Percentiles rank a stretch among this genome's conserved stretches.
phyloP scores from a whole-genome alignment of 2,888 invertebrate species.

The Resseliella maxima region DNA sequence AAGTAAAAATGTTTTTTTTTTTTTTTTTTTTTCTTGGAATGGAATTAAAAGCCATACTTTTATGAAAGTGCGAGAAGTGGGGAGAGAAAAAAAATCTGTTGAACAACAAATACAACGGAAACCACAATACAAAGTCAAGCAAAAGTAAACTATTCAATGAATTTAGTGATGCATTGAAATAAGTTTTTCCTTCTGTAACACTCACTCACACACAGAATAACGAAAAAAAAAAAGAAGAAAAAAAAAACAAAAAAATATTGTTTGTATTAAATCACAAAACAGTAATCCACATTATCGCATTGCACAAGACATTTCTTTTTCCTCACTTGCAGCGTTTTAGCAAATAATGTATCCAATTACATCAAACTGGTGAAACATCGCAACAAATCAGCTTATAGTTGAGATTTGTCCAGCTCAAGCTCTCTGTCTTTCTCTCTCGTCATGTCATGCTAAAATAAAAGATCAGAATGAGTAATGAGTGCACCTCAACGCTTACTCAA shows the following conservation, averaged over 20 bases:
- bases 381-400: neutral
- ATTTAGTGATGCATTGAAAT: neutral
- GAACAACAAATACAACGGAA: neutral
- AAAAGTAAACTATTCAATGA: neutral
- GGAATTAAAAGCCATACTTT: neutral
- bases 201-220: no score
- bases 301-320: neutral
- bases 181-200: neutral
- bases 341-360: constrained; percentile 20
- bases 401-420: constrained; percentile 8
- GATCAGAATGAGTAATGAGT: constrained; percentile 29
- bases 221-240: no score
- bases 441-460: neutral
- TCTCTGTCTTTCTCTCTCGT: neutral
- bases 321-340: neutral
- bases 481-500: neutral
- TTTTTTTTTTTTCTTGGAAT: neutral
- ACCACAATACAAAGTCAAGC: neutral
- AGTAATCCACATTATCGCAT: constrained; percentile 39
- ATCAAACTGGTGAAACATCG: neutral
- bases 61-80: neutral
- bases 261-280: constrained; percentile 22
- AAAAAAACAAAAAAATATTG: neutral
- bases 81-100: no score
- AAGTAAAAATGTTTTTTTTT: neutral